Percentiles rank a stretch among this genome's conserved stretches.
Evolutionary conservation across 1,140 invertebrate genomes (phyloP).

Genomic region (Brachionus asplanchnoidis): DNA sequence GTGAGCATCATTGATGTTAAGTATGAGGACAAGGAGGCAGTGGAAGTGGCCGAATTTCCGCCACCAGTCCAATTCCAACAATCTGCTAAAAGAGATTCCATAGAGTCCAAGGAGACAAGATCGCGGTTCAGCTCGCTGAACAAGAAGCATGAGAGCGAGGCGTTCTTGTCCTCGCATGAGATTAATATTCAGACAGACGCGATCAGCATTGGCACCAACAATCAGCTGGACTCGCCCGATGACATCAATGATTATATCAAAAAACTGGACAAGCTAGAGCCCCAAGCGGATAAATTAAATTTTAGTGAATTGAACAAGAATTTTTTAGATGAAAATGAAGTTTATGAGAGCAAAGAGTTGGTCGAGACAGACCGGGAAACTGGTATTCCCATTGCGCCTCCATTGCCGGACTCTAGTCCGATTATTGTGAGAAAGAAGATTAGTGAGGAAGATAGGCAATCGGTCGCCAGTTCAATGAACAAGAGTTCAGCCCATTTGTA

Average conservation of each 20-base stretch:
- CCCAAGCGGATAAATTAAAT: background rate
- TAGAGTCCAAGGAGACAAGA: background rate
- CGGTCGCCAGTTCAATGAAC: constrained; percentile 26
- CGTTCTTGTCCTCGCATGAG: constrained; percentile 31
- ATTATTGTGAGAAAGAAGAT: background rate
- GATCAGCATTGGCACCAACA: constrained; percentile 2
- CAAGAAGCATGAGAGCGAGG: constrained; percentile 30
- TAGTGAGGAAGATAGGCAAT: background rate
- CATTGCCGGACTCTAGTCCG: background rate
- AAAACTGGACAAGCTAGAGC: background rate
- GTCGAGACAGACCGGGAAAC: background rate
- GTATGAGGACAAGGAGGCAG: background rate
- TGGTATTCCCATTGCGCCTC: background rate
- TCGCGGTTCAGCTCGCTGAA: background rate
- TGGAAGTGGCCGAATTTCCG: background rate
- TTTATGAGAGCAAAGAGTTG: background rate
- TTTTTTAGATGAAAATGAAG: background rate
- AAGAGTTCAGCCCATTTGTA: constrained; percentile 12
- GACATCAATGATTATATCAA: constrained; percentile 23
- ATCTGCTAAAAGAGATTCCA: background rate
- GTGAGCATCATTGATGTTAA: background rate
- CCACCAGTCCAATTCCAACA: constrained; percentile 27
- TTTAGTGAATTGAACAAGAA: constrained; percentile 31
- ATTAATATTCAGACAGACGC: constrained; percentile 32
- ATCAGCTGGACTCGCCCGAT: constrained; percentile 20